A percentile compares a stretch with the other conserved stretches of the same genome.
Evolutionary conservation across 1,140 invertebrate genomes (phyloP).

Genomic region (Sarcophaga bullata): DNA sequence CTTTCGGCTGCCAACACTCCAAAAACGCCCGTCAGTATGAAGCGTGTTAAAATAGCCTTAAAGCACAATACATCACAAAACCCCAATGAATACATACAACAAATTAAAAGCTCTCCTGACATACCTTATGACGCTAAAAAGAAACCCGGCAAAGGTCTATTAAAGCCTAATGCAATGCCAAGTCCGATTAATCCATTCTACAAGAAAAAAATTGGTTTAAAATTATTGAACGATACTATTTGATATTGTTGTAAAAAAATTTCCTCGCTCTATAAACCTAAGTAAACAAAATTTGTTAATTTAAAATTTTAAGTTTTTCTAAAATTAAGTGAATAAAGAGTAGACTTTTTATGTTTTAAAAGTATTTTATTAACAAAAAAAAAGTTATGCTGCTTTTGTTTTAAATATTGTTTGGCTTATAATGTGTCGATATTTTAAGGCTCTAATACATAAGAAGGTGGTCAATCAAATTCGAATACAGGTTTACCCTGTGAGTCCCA

Average conservation of each 20-base stretch:
- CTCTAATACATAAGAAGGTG: background rate
- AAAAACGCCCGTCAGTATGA: constrained; percentile 41
- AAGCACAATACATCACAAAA: constrained; percentile 75
- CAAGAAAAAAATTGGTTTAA: constrained; percentile 66
- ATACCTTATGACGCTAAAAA: constrained; percentile 78
- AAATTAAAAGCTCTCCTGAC: constrained; percentile 75
- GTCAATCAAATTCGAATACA: constrained; percentile 66
- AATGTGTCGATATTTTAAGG: background rate
- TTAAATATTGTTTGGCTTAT: constrained; percentile 10
- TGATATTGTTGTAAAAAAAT: constrained; percentile 40
- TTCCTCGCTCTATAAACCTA: constrained; percentile 36
- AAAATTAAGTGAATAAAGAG: background rate
- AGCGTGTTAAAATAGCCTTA: constrained; percentile 73
- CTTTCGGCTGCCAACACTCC: constrained; percentile 36
- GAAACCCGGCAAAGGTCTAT: constrained; percentile 73
- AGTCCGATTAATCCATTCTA: constrained; percentile 83
- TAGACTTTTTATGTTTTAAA: constrained; percentile 16
- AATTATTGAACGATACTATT: constrained; percentile 58
- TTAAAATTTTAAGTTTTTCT: constrained; percentile 29
- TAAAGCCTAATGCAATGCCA: constrained; percentile 74
- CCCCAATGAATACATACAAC: constrained; percentile 75
- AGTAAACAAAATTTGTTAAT: constrained; percentile 41
- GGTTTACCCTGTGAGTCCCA: constrained; percentile 73
- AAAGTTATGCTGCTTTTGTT: background rate
- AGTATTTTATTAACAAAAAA: constrained; percentile 33